phyloP scores from a whole-genome alignment of 2,113 vertebrate genomes.

The Colistium nudipinnis region DNA sequence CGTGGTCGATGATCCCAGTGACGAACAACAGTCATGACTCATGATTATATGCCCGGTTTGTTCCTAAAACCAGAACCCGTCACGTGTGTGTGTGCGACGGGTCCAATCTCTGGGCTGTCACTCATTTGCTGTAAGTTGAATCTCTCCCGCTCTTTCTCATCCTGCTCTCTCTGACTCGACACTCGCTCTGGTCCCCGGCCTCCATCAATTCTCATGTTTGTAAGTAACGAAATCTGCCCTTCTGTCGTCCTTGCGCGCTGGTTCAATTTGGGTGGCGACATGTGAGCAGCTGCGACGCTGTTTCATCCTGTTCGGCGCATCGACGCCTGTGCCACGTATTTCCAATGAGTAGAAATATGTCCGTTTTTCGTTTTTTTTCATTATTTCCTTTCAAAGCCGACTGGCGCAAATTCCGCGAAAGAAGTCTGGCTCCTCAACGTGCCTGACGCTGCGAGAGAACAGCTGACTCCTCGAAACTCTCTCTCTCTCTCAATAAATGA shows the following conservation, averaged over 20 bases:
- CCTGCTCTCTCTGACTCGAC: not conserved
- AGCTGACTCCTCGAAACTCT: not conserved
- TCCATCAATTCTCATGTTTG: too few species aligned
- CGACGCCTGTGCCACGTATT: not conserved
- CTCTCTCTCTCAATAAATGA: not conserved
- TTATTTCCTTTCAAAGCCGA: slow-evolving; percentile 5
- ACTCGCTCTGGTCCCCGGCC: too few species aligned
- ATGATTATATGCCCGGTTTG: slow-evolving; percentile 21
- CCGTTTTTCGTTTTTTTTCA: not conserved
- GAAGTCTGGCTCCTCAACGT: not conserved
- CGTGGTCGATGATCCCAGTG: not conserved
- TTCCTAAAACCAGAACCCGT: slow-evolving; percentile 8
- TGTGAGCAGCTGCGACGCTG: not conserved
- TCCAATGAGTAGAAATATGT: slow-evolving; percentile 1
- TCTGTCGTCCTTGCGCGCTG: too few species aligned
- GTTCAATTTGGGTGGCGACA: too few species aligned
- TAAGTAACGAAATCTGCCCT: too few species aligned
- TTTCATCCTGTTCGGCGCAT: not conserved
- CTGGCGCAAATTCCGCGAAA: not conserved
- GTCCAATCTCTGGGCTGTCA: too few species aligned
- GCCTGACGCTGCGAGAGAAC: not conserved
- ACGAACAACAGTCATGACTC: not conserved
- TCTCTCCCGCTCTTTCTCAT: not conserved
- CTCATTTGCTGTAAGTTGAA: too few species aligned
- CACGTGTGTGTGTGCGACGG: too few species aligned